phyloP scores from a whole-genome alignment of 1,140 invertebrate genomes.

The Battus philenor region DNA sequence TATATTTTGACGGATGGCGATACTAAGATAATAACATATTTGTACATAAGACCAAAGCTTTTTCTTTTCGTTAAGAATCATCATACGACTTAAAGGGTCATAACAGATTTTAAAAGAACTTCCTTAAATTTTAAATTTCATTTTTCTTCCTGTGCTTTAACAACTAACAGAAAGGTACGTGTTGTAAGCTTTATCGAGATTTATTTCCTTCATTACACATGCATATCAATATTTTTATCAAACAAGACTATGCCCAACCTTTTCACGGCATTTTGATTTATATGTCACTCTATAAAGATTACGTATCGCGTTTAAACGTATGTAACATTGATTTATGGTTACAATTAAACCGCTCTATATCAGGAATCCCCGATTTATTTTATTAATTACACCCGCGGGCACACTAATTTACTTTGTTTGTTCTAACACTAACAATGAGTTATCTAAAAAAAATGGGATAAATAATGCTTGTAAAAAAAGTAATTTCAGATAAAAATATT shows the following conservation, averaged over 20 bases:
- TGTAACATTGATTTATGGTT: slow-evolving; percentile 34
- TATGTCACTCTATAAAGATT: slow-evolving; percentile 46
- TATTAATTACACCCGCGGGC: slow-evolving; percentile 2
- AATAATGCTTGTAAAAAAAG: no score
- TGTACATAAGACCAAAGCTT: background rate
- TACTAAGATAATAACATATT: background rate
- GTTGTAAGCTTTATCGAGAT: no score
- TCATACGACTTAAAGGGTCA: no score
- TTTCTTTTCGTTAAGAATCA: no score
- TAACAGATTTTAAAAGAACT: no score
- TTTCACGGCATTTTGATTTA: slow-evolving; percentile 65
- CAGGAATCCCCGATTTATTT: slow-evolving; percentile 5
- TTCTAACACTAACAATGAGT: no score
- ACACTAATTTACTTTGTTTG: background rate
- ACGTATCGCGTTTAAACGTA: slow-evolving; percentile 38
- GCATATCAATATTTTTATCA: slow-evolving; percentile 30
- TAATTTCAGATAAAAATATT: no score
- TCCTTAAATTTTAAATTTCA: no score
- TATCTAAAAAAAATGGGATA: no score
- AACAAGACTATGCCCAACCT: slow-evolving; percentile 35
- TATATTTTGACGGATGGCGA: background rate
- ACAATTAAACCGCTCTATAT: slow-evolving; percentile 4
- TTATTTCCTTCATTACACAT: background rate
- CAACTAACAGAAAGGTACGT: no score
- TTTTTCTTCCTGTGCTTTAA: no score